Evolutionary conservation across 2,888 invertebrate genomes (phyloP), one percentile per base, ranked within the genome.

Genomic region (Odontothrips loti): DNA sequence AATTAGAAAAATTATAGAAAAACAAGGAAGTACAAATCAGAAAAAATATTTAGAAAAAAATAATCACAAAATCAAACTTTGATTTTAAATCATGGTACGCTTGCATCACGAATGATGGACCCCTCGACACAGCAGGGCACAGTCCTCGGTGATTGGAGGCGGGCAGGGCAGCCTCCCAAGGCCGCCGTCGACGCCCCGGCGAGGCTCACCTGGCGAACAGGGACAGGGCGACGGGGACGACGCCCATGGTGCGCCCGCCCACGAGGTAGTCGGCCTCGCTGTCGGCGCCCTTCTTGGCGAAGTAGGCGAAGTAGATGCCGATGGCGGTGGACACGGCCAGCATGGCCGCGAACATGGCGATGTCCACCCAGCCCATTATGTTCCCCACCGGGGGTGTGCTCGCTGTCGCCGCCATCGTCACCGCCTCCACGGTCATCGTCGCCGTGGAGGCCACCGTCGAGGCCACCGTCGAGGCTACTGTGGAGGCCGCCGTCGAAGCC

Each of bases 261-360:
- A 68, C 68, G 23, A 68, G 68, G 68, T 68, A 68, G 23, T 68
- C 68, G 23, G 68, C 68, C 23, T 68, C 68, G n/a, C n/a, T 9
- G n/a, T 68, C 68, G 68, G n/a, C 23, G 68, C 23, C 68, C 11
- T 23, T 11, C 68, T n/a, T n/a, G 9, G 23, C 6, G 68, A n/a
- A 68, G 68, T 23, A 68, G n/a, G 68, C 68, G 23, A 68, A 68
- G 68, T 68, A 68, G 23, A 68, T 23, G 23, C 68, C 68, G 68
- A 68, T 68, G 68, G 23, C 23, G 23, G 68, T 68, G 10, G 68
- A 68, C 68, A 68, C 68, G 68, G 68, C 68, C 68, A 68, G 68
- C 68, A 68, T 68, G 23, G 23, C 23, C n/a, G 68, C 68, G 68
- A 68, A 68, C 23, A 23, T 23, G 23, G 9, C 11, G 6, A 68